These are phyloP conservation scores for Ectemnius continuus DNA, from an alignment of 2,888 invertebrate genomes.

Conservation along the genomic window DNA sequence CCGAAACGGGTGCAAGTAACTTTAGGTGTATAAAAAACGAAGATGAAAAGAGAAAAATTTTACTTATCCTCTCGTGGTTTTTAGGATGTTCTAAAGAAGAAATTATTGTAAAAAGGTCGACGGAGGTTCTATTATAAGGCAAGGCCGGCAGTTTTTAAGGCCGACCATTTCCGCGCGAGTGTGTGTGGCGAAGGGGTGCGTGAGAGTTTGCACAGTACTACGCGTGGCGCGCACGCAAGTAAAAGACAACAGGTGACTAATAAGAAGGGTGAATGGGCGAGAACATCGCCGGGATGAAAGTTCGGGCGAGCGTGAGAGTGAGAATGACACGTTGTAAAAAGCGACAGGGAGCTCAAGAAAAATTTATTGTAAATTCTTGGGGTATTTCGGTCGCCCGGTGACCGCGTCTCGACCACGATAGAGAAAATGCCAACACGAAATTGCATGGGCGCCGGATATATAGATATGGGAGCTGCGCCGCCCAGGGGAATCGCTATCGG, in stretches of 20 bases:
- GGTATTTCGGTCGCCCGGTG: conserved; percentile 73
- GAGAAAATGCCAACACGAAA: conserved; percentile 60
- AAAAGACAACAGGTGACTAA: conserved; percentile 1
- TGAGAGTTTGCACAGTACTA: not conserved
- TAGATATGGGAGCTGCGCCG: conserved; percentile 34
- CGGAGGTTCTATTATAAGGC: conserved; percentile 68
- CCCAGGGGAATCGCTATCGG: conserved; percentile 38
- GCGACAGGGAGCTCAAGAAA: conserved; percentile 44
- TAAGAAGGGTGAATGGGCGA: not conserved
- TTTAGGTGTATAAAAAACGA: conserved; percentile 73
- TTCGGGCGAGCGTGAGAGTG: not conserved
- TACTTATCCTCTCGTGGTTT: conserved; percentile 68
- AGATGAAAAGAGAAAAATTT: conserved; percentile 46
- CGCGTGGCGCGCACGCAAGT: conserved; percentile 13
- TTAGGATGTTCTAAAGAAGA: conserved; percentile 69
- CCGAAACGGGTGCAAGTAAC: conserved; percentile 75
- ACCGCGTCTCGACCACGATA: conserved; percentile 69
- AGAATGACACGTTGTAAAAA: conserved; percentile 20
- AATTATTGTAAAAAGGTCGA: conserved; percentile 72
- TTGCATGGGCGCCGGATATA: conserved; percentile 67
- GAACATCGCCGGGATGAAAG: not conserved
- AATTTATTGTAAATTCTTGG: conserved; percentile 70
- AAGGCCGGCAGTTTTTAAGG: conserved; percentile 17
- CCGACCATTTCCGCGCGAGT: conserved; percentile 1
- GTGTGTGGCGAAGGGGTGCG: not conserved